Base-by-base conservation (phyloP, 2,888 invertebrate genomes). In the Hecatera dysodea region DNA sequence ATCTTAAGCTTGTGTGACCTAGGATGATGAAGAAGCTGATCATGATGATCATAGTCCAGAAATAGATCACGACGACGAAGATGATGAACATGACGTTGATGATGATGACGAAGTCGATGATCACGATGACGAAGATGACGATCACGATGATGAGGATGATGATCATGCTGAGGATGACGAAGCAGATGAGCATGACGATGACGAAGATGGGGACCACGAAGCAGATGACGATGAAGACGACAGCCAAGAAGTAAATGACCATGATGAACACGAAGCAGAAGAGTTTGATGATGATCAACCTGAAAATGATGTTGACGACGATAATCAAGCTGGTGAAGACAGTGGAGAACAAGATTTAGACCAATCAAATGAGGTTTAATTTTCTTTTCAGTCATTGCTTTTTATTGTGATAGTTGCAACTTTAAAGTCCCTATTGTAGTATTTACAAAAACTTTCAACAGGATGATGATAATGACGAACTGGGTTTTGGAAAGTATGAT, bases 111-210 rank as follows among this genome's bases (percentile, higher is more conserved):
- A 88, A 15, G 79, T 80, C 36, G 78, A 83, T 42, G 68, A 72
- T 39, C 63, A 80, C 8, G 73, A 80, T 22, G 64, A 88, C 8
- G 84, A 87, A 17, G 75, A 83, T n/a, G 79, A 83, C 8, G 75
- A 82, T 22, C 85, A 89, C 11, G 78, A 87, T 12, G 84, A 88
- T 36, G 84, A 87, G 4, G 85, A 90, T 7, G 84, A 87, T n/a
- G 83, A 90, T 24, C 83, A 88, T 27, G 85, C 91, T 27, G 85
- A 89, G 64, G 86, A 93, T 29, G 92, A 80, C 64, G 89, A 92
- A 50, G 60, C 52, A 39, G 22, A 22, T 39, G 61, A 56, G 0
- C 36, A 57, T 11, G 83, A 87, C 56, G 71, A 79, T 22, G 53
- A 67, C 11, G 60, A 61, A 19, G 86, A 88, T 65, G 88, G 90